Evolutionary conservation across 1,140 invertebrate species (phyloP).

Genomic region (Drosophila sechellia): DNA sequence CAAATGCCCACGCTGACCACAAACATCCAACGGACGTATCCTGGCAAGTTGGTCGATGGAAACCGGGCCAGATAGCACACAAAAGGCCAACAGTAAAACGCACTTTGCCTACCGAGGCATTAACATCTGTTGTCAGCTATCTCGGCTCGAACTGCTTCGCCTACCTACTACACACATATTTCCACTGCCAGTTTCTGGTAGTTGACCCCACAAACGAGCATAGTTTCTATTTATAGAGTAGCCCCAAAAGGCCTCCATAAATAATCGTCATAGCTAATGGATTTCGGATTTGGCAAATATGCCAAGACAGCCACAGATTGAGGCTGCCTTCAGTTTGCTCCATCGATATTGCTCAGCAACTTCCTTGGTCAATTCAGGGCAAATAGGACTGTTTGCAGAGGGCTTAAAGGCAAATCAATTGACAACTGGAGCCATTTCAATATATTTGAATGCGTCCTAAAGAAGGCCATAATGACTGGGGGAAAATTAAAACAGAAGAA

Average conservation of each 20-base stretch:
- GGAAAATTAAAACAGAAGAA: not conserved
- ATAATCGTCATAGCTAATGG: constrained; percentile 65
- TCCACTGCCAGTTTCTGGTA: constrained; percentile 32
- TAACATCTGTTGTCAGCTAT: constrained; percentile 72
- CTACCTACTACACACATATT: constrained; percentile 3
- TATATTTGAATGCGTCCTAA: constrained; percentile 10
- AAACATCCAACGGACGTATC: constrained; percentile 15
- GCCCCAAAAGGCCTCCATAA: constrained; percentile 21
- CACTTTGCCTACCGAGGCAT: constrained; percentile 77
- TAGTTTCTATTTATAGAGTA: constrained; percentile 48
- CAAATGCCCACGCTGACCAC: constrained; percentile 69
- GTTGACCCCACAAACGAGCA: constrained; percentile 37
- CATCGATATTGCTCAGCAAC: constrained; percentile 2
- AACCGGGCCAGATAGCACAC: constrained; percentile 23
- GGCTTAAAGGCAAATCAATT: constrained; percentile 11
- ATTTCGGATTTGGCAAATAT: constrained; percentile 56
- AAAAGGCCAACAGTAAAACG: constrained; percentile 74
- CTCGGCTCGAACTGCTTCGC: not conserved
- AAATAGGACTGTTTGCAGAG: constrained; percentile 26
- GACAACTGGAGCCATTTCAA: constrained; percentile 44
- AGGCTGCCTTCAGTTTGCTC: not conserved
- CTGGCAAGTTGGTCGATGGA: constrained; percentile 10
- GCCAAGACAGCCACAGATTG: constrained; percentile 7
- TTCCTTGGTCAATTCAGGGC: not conserved
- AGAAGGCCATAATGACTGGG: not conserved